Percentiles rank a stretch among this genome's conserved stretches.
phyloP scores from a whole-genome alignment of 2,888 invertebrate genomes.

The Bombylius major region DNA sequence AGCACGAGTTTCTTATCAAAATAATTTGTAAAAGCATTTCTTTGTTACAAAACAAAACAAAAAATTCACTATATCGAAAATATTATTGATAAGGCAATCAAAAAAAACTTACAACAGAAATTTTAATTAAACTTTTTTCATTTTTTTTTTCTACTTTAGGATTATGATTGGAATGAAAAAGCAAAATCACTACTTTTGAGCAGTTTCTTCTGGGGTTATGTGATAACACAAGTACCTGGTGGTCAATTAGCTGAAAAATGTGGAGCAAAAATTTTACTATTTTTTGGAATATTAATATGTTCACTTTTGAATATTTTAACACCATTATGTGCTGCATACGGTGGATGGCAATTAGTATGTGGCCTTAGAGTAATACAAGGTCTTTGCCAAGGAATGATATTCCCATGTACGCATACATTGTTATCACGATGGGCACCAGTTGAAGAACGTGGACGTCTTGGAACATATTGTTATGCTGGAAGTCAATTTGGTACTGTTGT shows the following conservation, averaged over 20 bases:
- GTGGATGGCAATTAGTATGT: slow-evolving; percentile 48
- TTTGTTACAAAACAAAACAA: no score
- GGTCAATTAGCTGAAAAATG: slow-evolving; percentile 57
- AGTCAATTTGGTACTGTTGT: slow-evolving; percentile 68
- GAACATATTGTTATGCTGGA: slow-evolving; percentile 56
- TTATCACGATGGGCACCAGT: slow-evolving; percentile 60
- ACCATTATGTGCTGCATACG: slow-evolving; percentile 51
- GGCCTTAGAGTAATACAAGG: slow-evolving; percentile 53
- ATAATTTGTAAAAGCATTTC: no score
- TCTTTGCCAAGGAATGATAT: slow-evolving; percentile 52
- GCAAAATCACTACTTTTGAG: slow-evolving; percentile 46
- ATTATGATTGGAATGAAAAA: slow-evolving; percentile 44
- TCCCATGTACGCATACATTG: slow-evolving; percentile 53
- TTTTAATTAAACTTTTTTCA: no score
- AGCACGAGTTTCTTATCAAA: no score
- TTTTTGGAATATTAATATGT: slow-evolving; percentile 45
- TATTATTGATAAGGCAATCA: no score
- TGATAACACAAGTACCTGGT: slow-evolving; percentile 48
- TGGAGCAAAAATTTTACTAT: slow-evolving; percentile 53
- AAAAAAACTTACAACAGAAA: no score
- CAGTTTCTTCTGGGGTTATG: slow-evolving; percentile 58
- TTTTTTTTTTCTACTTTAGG: slow-evolving; percentile 36
- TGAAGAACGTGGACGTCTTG: slow-evolving; percentile 50
- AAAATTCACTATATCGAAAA: no score
- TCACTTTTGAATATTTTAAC: slow-evolving; percentile 52